Evolutionary conservation across 2,888 invertebrate genomes (phyloP).

Genomic region (Agrotis segetum): DNA sequence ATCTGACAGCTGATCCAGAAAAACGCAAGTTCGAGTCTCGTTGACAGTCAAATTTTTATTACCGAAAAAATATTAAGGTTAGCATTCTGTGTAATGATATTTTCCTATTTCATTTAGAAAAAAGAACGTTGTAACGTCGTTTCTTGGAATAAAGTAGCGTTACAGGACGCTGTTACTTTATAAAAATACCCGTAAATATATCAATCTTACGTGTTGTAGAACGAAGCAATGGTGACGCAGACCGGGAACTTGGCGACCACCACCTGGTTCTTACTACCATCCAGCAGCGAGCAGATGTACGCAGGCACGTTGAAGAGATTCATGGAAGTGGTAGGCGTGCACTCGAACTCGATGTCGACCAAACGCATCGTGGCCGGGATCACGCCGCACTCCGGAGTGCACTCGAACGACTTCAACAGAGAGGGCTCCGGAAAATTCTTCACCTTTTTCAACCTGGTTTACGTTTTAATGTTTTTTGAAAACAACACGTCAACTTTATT

Average conservation of each 20-base stretch:
- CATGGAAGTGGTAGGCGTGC: slow-evolving; percentile 84
- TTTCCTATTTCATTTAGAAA: too few species aligned
- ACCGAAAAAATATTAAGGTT: too few species aligned
- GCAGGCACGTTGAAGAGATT: slow-evolving; percentile 84
- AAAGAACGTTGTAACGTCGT: background rate
- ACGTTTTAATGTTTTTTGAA: too few species aligned
- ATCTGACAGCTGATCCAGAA: too few species aligned
- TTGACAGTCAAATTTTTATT: too few species aligned
- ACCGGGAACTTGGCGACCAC: slow-evolving; percentile 88
- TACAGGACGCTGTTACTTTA: too few species aligned
- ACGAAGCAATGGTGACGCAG: slow-evolving; percentile 84
- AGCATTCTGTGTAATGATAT: too few species aligned
- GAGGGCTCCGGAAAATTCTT: slow-evolving; percentile 86
- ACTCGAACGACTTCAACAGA: slow-evolving; percentile 80
- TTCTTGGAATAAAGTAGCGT: too few species aligned
- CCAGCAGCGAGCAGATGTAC: slow-evolving; percentile 84
- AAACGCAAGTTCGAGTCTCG: too few species aligned
- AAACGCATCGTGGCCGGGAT: slow-evolving; percentile 78
- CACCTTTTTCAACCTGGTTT: slow-evolving; percentile 82
- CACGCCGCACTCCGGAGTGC: slow-evolving; percentile 80
- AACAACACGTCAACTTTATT: too few species aligned
- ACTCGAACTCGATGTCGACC: slow-evolving; percentile 80
- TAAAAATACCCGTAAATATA: too few species aligned
- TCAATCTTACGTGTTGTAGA: slow-evolving; percentile 85
- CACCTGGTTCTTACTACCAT: slow-evolving; percentile 85